Evolutionary conservation across 2,797 vertebrate genomes (phyloP).

Genomic region (Falco concolor): DNA sequence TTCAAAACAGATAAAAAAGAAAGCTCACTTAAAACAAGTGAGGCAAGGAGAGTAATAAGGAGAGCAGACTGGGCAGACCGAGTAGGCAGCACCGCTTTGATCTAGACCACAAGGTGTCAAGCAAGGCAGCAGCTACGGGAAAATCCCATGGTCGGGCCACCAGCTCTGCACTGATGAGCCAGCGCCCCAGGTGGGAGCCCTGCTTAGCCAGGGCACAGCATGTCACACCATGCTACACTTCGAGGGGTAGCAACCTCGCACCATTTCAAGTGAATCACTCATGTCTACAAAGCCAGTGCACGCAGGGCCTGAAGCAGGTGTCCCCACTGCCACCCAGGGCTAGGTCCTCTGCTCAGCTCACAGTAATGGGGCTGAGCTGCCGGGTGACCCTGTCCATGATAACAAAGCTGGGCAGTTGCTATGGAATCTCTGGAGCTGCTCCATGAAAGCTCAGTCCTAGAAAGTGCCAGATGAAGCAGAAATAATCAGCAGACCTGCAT

Average conservation of each 20-base stretch:
- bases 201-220: not conserved
- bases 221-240: accelerated
- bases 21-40: not conserved
- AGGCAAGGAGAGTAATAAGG: not conserved
- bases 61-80: not conserved
- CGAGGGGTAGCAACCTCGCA: accelerated
- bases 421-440: not conserved
- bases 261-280: not conserved
- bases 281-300: accelerated
- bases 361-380: not conserved
- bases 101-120: accelerated
- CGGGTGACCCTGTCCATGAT: accelerated
- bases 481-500: not conserved
- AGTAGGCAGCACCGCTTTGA: not conserved
- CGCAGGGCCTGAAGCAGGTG: no score
- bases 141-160: accelerated
- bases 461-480: slow-evolving; percentile 3
- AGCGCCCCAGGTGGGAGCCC: not conserved
- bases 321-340: not conserved
- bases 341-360: not conserved
- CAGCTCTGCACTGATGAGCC: accelerated
- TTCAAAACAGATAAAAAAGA: not conserved
- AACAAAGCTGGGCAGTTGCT: not conserved
- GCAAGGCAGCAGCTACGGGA: not conserved
- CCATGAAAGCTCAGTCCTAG: not conserved